Evolutionary conservation across 2,797 vertebrate species (phyloP).

Genomic region (Sparidentex hasta): DNA sequence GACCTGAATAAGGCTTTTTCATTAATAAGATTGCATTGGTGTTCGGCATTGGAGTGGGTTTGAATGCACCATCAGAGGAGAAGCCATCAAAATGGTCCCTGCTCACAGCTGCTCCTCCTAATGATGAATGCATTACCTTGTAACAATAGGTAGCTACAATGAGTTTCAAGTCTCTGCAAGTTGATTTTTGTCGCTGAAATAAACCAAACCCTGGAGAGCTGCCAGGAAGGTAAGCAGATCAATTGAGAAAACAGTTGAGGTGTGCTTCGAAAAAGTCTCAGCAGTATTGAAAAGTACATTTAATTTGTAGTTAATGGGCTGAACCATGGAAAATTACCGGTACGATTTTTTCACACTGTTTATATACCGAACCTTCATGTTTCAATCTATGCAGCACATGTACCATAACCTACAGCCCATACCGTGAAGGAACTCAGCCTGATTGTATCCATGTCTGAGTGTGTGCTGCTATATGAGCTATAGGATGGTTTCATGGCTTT

Average conservation of each 20-base stretch:
- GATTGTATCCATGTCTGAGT: neutral
- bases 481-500: neutral
- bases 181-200: slow-evolving; percentile 15
- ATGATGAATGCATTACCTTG: slow-evolving; percentile 1
- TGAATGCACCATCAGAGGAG: neutral
- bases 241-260: neutral
- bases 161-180: neutral
- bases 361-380: slow-evolving; percentile 12
- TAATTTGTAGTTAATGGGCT: slow-evolving; percentile 44
- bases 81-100: slow-evolving; percentile 2
- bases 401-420: neutral
- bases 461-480: slow-evolving; percentile 24
- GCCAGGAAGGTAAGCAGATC: slow-evolving; percentile 11
- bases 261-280: slow-evolving; percentile 11
- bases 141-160: neutral
- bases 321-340: slow-evolving; percentile 11
- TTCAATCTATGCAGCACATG: slow-evolving; percentile 1
- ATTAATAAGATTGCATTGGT: neutral
- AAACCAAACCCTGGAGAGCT: slow-evolving; percentile 1
- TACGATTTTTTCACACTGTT: slow-evolving; percentile 20
- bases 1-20: neutral
- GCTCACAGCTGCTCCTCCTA: slow-evolving; percentile 3
- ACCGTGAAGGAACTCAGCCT: slow-evolving; percentile 3
- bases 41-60: neutral
- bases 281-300: slow-evolving; percentile 35